Evolutionary conservation across 2,888 invertebrate species (phyloP).

Genomic region (Ctenicera cuprea): DNA sequence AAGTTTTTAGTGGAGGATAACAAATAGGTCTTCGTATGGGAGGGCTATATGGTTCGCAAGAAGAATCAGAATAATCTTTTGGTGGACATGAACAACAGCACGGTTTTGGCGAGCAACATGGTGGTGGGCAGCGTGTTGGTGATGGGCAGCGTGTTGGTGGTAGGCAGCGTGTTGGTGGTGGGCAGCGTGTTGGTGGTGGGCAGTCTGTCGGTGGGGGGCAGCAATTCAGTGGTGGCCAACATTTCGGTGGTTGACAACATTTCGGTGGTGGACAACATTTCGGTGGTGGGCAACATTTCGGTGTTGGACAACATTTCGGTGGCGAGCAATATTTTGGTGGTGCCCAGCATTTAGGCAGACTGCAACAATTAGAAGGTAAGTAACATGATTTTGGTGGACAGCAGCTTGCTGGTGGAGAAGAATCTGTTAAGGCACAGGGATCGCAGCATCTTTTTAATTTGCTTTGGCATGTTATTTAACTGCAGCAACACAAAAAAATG

Average conservation of each 20-base stretch:
- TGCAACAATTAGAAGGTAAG: constrained; percentile 57
- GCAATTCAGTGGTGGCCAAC: constrained; percentile 33
- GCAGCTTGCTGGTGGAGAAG: constrained; percentile 41
- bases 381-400: constrained; percentile 58
- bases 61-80: neutral
- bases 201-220: constrained; percentile 25
- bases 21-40: constrained; percentile 49
- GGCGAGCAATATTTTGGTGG: constrained; percentile 33
- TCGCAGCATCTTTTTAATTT: constrained; percentile 15
- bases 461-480: no score
- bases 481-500: no score
- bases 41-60: constrained; percentile 26
- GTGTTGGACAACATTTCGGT: constrained; percentile 20
- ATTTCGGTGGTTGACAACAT: neutral
- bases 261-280: constrained; percentile 8
- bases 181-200: constrained; percentile 27
- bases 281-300: constrained; percentile 34
- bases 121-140: neutral
- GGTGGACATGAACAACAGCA: neutral
- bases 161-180: constrained; percentile 36
- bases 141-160: neutral
- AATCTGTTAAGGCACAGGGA: constrained; percentile 46
- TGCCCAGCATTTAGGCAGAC: constrained; percentile 55
- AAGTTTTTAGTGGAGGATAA: constrained; percentile 64
- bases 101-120: constrained; percentile 30